A percentile compares a stretch with the other conserved stretches of the same genome.
phyloP scores from a whole-genome alignment of 2,113 vertebrate genomes.

The Potamarius usumacintae region DNA sequence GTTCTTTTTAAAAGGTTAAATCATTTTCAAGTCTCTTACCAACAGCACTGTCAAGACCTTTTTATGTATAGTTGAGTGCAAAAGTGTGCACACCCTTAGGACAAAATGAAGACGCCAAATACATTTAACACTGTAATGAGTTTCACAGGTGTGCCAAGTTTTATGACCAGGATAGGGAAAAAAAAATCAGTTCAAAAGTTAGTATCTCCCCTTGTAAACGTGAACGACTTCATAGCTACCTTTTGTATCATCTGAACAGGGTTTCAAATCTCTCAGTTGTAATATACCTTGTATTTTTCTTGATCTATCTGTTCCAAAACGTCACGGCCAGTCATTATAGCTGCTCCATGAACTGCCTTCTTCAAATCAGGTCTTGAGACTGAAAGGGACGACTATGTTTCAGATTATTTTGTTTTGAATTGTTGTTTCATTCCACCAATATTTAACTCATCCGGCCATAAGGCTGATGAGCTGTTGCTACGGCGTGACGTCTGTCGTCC shows the following conservation, averaged over 20 bases:
- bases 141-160: not conserved
- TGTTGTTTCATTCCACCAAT: not conserved
- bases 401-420: not conserved
- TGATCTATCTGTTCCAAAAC: not conserved
- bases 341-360: not conserved
- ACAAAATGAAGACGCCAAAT: not conserved
- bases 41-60: not conserved
- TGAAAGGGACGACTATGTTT: not conserved
- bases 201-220: not conserved
- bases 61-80: not conserved
- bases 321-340: not conserved
- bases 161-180: not conserved
- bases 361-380: not conserved
- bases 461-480: too few species aligned
- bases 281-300: not conserved
- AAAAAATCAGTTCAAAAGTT: not conserved
- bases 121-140: not conserved
- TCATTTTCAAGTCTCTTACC: not conserved
- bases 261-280: not conserved
- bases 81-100: slow-evolving; percentile 1
- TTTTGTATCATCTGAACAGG: not conserved
- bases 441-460: too few species aligned
- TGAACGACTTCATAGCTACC: not conserved
- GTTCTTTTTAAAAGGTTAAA: not conserved
- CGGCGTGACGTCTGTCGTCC: too few species aligned